A percentile compares a stretch with the other conserved stretches of the same genome.
phyloP scores from a whole-genome alignment of 2,113 vertebrate species.

The Coreoperca whiteheadi region DNA sequence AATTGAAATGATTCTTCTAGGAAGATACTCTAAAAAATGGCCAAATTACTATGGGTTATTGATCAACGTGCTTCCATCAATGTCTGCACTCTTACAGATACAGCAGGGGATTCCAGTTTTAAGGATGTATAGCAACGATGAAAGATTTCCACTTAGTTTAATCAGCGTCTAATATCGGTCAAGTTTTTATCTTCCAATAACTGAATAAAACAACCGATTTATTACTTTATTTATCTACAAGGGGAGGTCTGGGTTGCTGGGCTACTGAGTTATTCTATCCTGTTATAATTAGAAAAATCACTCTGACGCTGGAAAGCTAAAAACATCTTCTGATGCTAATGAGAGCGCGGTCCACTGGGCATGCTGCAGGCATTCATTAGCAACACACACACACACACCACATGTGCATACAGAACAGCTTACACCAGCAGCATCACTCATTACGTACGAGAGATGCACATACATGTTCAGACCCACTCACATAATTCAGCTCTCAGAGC shows the following conservation, averaged over 20 bases:
- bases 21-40: neutral
- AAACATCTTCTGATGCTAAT: constrained; percentile 45
- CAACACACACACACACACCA: neutral
- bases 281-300: constrained; percentile 29
- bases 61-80: neutral
- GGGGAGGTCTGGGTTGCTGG: constrained; percentile 4
- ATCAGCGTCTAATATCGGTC: neutral
- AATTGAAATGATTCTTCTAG: neutral
- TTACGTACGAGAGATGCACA: neutral
- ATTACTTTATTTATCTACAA: constrained; percentile 11
- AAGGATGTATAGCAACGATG: neutral
- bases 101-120: neutral
- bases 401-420: neutral
- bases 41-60: neutral
- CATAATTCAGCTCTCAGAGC: constrained; percentile 5
- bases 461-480: constrained; percentile 13
- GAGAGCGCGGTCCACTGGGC: constrained; percentile 6
- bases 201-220: neutral
- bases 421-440: constrained; percentile 1
- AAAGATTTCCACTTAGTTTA: neutral
- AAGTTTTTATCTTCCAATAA: neutral
- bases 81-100: neutral
- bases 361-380: constrained; percentile 41
- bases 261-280: constrained; percentile 21
- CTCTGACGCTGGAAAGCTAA: constrained; percentile 22